These are phyloP conservation scores for Rhinichthys klamathensis DNA, from an alignment of 2,113 vertebrate genomes.

Conservation along the genomic window DNA sequence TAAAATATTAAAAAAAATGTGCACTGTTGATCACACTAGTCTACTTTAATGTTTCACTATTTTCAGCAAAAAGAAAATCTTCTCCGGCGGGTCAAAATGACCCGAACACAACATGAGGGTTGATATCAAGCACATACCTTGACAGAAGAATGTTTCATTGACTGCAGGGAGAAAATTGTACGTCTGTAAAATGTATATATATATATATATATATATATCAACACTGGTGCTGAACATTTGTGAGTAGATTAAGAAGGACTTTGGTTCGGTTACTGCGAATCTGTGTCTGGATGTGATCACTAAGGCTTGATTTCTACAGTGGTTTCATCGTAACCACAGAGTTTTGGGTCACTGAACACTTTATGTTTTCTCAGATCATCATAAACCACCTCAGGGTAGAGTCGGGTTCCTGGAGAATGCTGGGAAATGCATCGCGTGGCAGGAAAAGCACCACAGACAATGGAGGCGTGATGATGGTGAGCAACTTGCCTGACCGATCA, in stretches of 20 bases:
- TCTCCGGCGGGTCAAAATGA: too few relatives aligned
- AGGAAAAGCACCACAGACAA: neutral
- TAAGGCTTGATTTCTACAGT: neutral
- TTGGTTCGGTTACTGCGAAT: neutral
- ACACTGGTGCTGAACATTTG: neutral
- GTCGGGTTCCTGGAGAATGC: neutral
- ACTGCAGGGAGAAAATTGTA: neutral
- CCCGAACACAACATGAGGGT: too few relatives aligned
- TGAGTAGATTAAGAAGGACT: neutral
- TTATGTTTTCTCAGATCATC: neutral
- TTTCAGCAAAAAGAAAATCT: too few relatives aligned
- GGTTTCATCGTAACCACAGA: neutral
- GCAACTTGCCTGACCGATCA: neutral
- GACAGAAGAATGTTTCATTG: neutral
- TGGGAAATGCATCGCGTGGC: neutral
- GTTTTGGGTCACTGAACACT: neutral
- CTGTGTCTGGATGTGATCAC: neutral
- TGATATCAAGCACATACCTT: neutral
- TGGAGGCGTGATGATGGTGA: neutral
- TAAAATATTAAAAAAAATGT: too few relatives aligned
- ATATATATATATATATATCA: too few relatives aligned
- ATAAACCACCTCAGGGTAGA: neutral
- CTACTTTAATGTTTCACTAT: too few relatives aligned
- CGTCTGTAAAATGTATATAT: neutral
- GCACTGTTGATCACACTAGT: too few relatives aligned